Evolutionary conservation across 1,140 invertebrate species (phyloP).

Genomic region (Drosophila yakuba): DNA sequence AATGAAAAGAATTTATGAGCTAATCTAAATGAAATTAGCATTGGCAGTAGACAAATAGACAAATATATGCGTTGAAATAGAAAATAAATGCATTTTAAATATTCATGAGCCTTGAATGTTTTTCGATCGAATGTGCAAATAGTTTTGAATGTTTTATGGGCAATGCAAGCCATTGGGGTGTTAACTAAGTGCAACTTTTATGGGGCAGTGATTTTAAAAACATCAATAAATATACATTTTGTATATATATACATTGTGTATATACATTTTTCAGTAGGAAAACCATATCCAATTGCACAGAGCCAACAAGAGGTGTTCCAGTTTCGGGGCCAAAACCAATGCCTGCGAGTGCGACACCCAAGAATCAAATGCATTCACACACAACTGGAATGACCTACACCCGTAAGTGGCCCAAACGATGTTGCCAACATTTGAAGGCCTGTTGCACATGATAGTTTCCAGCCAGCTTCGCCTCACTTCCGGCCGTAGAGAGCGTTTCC

Average conservation of each 20-base stretch:
- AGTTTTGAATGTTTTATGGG: constrained; percentile 11
- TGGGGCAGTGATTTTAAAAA: too few species aligned
- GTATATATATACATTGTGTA: too few species aligned
- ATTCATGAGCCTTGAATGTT: constrained; percentile 15
- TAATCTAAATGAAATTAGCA: constrained; percentile 1
- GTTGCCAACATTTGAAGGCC: constrained; percentile 1
- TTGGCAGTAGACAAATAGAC: neutral
- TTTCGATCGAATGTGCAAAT: constrained; percentile 17
- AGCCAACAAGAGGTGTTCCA: too few species aligned
- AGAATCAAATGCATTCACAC: constrained; percentile 8
- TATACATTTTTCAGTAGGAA: too few species aligned
- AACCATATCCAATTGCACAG: too few species aligned
- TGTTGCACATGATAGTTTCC: constrained; percentile 56
- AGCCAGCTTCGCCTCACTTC: constrained; percentile 35
- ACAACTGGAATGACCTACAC: neutral
- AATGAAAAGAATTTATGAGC: neutral
- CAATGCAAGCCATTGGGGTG: constrained; percentile 4
- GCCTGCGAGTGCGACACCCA: too few species aligned
- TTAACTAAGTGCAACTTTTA: constrained; percentile 1
- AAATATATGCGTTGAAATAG: neutral
- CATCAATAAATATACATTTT: neutral
- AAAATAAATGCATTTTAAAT: constrained; percentile 7
- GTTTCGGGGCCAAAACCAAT: neutral
- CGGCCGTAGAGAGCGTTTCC: constrained; percentile 40
- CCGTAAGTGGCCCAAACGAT: constrained; percentile 16